Evolutionary conservation across 2,113 vertebrate species (phyloP), one percentile per base, ranked within the genome.

Genomic region (Butorides virescens): DNA sequence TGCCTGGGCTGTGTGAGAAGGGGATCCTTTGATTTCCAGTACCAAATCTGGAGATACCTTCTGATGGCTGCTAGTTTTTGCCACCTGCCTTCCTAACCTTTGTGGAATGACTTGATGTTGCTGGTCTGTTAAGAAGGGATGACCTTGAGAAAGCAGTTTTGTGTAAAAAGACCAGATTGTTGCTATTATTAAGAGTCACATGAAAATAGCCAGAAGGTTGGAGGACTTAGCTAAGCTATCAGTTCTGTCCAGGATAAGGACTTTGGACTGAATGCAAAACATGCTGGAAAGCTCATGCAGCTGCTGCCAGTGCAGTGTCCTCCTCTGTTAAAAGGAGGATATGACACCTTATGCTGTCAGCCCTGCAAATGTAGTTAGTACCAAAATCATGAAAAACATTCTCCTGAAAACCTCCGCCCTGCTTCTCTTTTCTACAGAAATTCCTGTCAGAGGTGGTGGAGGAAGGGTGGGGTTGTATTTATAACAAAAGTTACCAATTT

Each of bases 381-480:
- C 22, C 49, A 72, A 74, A 90, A 68, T n/a, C 9, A 73, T 70
- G 37, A 59, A 71, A 71, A 79, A 47, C 15, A 34, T n/a, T 74
- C 26, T 82, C n/a, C 83, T 47, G 19, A 71, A 74, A 80, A 53
- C 8, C 70, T 70, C 72, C 65, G 84, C 59, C 59, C 55, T 50
- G 1, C 55, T 67, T 71, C 29, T 73, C 34, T 75, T 53, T 27
- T 46, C 71, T 68, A 67, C 36, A 58, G 36, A 44, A 32, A 65
- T 88, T 93, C 61, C 56, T 46, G 50, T 71, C 7, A 8, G 77
- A 92, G 73, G 23, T 93, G 76, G 53, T 77, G 47, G 37, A 66
- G 88, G 68, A 78, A 90, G 80, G 76, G 80, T 91, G 90, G 65
- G 72, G 73, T 56, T 81, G 52, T 74, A 50, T 94, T 91, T 84